phyloP scores from a whole-genome alignment of 2,888 invertebrate genomes.

The Chaitophorus viminalis region DNA sequence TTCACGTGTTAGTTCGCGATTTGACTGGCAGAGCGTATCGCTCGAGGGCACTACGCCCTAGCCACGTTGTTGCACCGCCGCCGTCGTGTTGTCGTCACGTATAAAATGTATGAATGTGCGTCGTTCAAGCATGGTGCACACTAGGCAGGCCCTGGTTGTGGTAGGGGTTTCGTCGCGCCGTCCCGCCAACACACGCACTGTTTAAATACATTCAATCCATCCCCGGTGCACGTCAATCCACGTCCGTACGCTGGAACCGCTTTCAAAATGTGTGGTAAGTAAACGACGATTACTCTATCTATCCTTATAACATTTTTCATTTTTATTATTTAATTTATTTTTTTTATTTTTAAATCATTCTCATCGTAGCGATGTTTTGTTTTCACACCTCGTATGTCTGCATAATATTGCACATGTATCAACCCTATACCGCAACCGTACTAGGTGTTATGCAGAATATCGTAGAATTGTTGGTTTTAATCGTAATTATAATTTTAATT shows the following conservation, averaged over 20 bases:
- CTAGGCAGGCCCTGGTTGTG: not conserved
- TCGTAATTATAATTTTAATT: too few species aligned
- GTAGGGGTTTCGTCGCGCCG: slow-evolving; percentile 31
- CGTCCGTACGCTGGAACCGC: not conserved
- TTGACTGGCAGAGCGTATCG: slow-evolving; percentile 60
- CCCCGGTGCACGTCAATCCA: slow-evolving; percentile 47
- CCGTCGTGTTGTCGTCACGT: slow-evolving; percentile 8
- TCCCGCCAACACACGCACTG: slow-evolving; percentile 38
- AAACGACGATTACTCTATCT: not conserved
- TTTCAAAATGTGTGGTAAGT: slow-evolving; percentile 56
- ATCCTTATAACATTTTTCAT: too few species aligned
- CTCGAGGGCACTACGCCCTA: slow-evolving; percentile 3
- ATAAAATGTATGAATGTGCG: not conserved
- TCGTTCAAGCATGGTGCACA: too few species aligned
- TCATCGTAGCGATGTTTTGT: too few species aligned
- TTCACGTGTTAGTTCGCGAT: slow-evolving; percentile 45
- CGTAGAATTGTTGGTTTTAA: too few species aligned
- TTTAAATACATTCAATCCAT: slow-evolving; percentile 57
- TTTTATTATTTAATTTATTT: too few species aligned
- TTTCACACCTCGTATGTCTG: too few species aligned
- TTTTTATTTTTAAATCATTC: too few species aligned
- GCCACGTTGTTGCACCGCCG: slow-evolving; percentile 36
- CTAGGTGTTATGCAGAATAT: too few species aligned
- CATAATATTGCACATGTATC: too few species aligned
- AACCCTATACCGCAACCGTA: too few species aligned